phyloP scores from a whole-genome alignment of 2,797 vertebrate species.

The Lagothrix lagotricha region DNA sequence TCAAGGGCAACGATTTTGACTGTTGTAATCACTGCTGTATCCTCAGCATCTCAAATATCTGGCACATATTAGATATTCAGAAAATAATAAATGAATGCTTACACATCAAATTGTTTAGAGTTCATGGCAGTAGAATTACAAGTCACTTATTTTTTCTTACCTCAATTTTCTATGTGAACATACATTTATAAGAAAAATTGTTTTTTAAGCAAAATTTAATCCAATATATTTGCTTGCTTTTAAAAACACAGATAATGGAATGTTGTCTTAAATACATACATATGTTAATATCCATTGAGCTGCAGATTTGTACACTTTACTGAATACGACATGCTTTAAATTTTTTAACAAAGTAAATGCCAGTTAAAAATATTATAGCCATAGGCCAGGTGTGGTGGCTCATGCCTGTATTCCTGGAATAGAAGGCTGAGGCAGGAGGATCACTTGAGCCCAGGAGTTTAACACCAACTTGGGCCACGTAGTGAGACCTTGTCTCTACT shows the following conservation, averaged over 20 bases:
- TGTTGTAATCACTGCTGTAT: background rate
- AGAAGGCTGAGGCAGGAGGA: too few species aligned
- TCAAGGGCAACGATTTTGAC: background rate
- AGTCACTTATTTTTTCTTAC: background rate
- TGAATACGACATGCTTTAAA: background rate
- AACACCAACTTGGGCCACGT: too few species aligned
- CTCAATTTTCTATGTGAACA: background rate
- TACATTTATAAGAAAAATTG: background rate
- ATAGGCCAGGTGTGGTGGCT: too few species aligned
- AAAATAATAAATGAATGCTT: constrained; percentile 19
- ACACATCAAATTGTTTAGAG: background rate
- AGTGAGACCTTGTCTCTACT: too few species aligned
- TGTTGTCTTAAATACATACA: background rate
- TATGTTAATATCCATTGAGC: background rate
- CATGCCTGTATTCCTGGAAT: too few species aligned
- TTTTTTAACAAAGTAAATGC: background rate
- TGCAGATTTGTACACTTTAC: background rate
- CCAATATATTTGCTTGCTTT: background rate
- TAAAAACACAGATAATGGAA: background rate
- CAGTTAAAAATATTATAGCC: background rate
- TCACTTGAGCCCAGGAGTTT: too few species aligned
- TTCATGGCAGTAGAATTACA: background rate
- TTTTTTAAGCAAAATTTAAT: background rate
- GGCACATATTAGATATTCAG: background rate
- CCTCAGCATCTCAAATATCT: constrained; percentile 20